Percentiles rank a stretch among this genome's conserved stretches.
Conservation (phyloP, 1,140 invertebrate species). For the Rhopalosiphum padi region DNA sequence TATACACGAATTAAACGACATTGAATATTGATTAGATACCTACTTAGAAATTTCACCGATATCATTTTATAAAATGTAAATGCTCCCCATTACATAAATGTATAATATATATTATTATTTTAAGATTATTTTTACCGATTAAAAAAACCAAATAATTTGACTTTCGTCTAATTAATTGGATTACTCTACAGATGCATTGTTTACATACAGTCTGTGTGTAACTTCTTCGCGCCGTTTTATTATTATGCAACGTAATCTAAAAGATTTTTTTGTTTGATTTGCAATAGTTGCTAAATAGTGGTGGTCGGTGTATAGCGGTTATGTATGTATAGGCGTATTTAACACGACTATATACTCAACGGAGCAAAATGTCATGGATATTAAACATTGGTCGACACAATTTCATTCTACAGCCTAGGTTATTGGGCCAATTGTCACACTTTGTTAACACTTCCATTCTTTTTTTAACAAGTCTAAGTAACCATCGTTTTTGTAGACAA, state of each 20-base stretch:
- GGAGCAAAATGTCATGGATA: constrained; percentile 42
- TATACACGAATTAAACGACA: background rate
- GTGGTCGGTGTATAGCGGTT: background rate
- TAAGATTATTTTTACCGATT: background rate
- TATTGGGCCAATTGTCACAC: constrained; percentile 57
- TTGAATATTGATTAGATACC: background rate
- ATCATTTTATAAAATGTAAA: background rate
- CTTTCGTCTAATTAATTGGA: background rate
- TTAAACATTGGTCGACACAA: constrained; percentile 45
- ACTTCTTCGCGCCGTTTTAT: background rate
- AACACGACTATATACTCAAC: background rate
- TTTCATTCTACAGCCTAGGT: constrained; percentile 51
- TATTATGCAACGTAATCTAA: constrained; percentile 42
- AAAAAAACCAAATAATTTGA: background rate
- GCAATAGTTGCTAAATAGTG: constrained; percentile 50
- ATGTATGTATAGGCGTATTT: constrained; percentile 20
- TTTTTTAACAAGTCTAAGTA: constrained; percentile 4
- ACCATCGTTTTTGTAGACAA: constrained; percentile 35
- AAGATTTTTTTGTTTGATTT: constrained; percentile 43
- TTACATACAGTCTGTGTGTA: background rate
- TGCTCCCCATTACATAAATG: too few species aligned
- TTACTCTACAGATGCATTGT: background rate
- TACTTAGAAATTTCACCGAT: background rate
- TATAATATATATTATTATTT: background rate
- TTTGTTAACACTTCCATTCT: constrained; percentile 40